These are phyloP conservation scores for Crotalus horridus DNA, from an alignment of 2,113 vertebrate species.

Conservation along the genomic window DNA sequence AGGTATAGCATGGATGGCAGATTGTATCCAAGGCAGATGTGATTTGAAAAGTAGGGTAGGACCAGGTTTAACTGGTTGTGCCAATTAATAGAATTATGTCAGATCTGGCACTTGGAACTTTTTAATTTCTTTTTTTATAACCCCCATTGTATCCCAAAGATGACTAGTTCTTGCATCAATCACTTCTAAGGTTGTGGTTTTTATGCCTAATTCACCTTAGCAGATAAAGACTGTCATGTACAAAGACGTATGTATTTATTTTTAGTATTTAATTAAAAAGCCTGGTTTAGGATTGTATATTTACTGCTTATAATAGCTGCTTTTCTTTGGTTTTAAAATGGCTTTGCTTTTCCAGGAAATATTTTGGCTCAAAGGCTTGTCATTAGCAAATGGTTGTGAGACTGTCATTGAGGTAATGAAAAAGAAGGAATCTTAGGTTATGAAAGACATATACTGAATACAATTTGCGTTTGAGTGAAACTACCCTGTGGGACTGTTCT, in stretches of 20 bases:
- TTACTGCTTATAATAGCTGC: neutral
- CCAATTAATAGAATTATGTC: neutral
- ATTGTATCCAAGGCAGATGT: neutral
- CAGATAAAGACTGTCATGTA: neutral
- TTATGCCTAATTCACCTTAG: neutral
- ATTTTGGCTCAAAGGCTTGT: conserved; percentile 25
- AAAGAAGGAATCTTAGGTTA: neutral
- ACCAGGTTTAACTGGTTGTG: neutral
- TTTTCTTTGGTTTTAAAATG: neutral
- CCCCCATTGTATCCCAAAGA: neutral
- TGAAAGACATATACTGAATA: neutral
- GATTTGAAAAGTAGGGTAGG: neutral
- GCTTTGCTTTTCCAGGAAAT: neutral
- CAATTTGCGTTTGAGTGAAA: neutral
- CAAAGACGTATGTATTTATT: neutral
- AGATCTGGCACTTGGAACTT: neutral
- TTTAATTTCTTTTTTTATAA: neutral
- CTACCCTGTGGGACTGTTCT: neutral
- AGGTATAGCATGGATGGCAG: neutral
- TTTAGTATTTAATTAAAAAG: neutral
- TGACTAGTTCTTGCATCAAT: neutral
- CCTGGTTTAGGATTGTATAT: neutral
- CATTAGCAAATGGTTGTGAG: neutral
- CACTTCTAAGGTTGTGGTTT: neutral
- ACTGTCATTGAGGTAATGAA: neutral